Base-by-base conservation (phyloP, 2,797 vertebrate genomes). In the Anguilla megastoma region DNA sequence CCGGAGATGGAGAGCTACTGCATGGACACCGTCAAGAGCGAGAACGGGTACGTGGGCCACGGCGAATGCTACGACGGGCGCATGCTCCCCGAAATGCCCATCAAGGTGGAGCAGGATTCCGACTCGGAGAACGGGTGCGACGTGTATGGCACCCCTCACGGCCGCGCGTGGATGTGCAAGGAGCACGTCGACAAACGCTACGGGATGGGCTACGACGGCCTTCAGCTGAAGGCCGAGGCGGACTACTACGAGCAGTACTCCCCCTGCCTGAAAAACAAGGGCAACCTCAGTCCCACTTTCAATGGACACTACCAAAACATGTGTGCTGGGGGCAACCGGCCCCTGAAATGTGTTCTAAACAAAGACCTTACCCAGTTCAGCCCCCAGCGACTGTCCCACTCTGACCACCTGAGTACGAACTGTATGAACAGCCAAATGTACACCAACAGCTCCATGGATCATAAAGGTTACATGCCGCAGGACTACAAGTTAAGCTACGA, bases 31-130 rank as follows among this genome's bases (percentile, higher is more conserved):
- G 91, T 96, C 84, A 98, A 97, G 92, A 94, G 94, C 3, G 96
- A 96, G 90, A 95, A 94, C 24, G 91, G 94, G 0, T 94, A 95
- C 0, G 3, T 91, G 56, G 45, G 92, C 33, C 91, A 92, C 0
- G 95, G 94, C 16, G 89, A 96, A 33, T 92, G 94, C 71, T 97
- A 96, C 27, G 94, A 97, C 0, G 87, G 94, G 10, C 91, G 95
- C 0, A 33, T 95, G 91, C 94, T 97, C 82, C 88, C 96, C 0
- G 96, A 97, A 56, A 94, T 96, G 5, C 96, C 97, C 33, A 97
- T 99, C 92, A 99, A 99, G 93, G 95, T 92, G 0, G 98, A 99
- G 92, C 96, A 97, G 0, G 97, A 98, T 93, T 97, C 97, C 0
- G 97, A 98, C 92, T 96, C 97, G 0, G 97, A 98, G 91, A 97